Percentiles rank a stretch among this genome's conserved stretches.
Conservation (phyloP, 2,888 invertebrate species). For the Taenaris catops region DNA sequence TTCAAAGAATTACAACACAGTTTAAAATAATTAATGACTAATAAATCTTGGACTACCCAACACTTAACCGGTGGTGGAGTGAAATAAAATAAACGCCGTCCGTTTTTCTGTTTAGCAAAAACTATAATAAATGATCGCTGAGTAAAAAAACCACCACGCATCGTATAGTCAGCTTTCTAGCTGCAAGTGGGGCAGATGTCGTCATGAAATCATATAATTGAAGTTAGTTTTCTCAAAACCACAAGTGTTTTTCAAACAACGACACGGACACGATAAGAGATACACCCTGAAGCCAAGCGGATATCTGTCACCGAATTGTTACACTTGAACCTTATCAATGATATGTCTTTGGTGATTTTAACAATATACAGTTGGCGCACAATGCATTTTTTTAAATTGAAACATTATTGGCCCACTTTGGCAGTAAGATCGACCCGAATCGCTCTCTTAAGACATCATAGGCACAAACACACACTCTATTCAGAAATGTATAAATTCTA, state of each 20-base stretch:
- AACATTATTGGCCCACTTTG: too few species aligned
- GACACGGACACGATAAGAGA: constrained; percentile 1
- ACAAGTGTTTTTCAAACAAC: constrained; percentile 32
- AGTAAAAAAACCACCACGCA: constrained; percentile 38
- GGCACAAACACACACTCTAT: too few species aligned
- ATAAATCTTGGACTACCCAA: constrained; percentile 19
- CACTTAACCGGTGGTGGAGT: constrained; percentile 18
- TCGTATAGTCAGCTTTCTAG: constrained; percentile 48
- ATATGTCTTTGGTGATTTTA: too few species aligned
- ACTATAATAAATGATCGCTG: constrained; percentile 28
- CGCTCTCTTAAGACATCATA: too few species aligned
- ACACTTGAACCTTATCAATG: too few species aligned
- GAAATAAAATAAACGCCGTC: constrained; percentile 16
- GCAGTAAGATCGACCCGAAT: too few species aligned
- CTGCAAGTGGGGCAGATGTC: constrained; percentile 35
- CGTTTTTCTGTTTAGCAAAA: constrained; percentile 28
- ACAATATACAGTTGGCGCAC: too few species aligned
- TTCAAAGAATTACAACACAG: constrained; percentile 8
- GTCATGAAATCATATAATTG: constrained; percentile 42
- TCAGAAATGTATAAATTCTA: too few species aligned
- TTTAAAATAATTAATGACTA: constrained; percentile 21
- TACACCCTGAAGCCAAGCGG: too few species aligned
- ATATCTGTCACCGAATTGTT: too few species aligned
- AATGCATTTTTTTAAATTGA: too few species aligned
- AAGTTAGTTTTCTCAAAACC: constrained; percentile 58